Evolutionary conservation across 2,113 vertebrate species (phyloP).

Genomic region (Chionodraco myersi): DNA sequence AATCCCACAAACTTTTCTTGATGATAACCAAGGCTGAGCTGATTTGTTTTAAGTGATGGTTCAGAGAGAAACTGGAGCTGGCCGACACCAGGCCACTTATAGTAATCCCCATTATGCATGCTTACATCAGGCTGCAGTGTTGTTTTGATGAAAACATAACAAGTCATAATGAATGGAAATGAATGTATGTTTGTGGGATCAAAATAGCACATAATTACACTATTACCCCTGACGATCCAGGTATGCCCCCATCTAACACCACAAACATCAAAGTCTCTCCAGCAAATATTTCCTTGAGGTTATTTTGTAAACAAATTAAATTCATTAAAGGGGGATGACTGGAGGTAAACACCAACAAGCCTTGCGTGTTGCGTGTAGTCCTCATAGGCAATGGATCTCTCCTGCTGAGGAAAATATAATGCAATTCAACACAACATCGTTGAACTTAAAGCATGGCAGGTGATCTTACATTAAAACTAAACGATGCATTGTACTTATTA

Average conservation of each 20-base stretch:
- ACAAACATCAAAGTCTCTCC: slow-evolving; percentile 76
- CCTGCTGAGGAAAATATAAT: slow-evolving; percentile 34
- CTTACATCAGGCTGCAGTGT: slow-evolving; percentile 79
- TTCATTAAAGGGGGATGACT: slow-evolving; percentile 64
- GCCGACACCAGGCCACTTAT: slow-evolving; percentile 49
- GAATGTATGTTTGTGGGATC: slow-evolving; percentile 80
- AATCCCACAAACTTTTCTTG: slow-evolving; percentile 42
- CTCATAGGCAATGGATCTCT: slow-evolving; percentile 23
- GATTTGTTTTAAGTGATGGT: slow-evolving; percentile 27
- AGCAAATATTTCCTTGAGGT: slow-evolving; percentile 80
- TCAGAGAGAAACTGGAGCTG: slow-evolving; percentile 65
- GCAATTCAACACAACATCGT: slow-evolving; percentile 22
- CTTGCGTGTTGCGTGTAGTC: slow-evolving; percentile 37
- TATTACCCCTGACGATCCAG: slow-evolving; percentile 81
- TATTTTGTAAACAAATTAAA: slow-evolving; percentile 80
- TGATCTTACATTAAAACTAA: slow-evolving; percentile 30
- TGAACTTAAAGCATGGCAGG: slow-evolving; percentile 35
- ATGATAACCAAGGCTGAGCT: slow-evolving; percentile 11
- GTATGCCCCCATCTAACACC: slow-evolving; percentile 74
- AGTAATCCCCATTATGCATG: slow-evolving; percentile 77
- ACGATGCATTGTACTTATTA: slow-evolving; percentile 50
- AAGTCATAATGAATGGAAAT: slow-evolving; percentile 85
- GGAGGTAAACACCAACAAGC: slow-evolving; percentile 61
- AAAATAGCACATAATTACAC: slow-evolving; percentile 85
- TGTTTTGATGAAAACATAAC: slow-evolving; percentile 82